phyloP scores from a whole-genome alignment of 2,888 invertebrate genomes.

The Tinea semifulvella region DNA sequence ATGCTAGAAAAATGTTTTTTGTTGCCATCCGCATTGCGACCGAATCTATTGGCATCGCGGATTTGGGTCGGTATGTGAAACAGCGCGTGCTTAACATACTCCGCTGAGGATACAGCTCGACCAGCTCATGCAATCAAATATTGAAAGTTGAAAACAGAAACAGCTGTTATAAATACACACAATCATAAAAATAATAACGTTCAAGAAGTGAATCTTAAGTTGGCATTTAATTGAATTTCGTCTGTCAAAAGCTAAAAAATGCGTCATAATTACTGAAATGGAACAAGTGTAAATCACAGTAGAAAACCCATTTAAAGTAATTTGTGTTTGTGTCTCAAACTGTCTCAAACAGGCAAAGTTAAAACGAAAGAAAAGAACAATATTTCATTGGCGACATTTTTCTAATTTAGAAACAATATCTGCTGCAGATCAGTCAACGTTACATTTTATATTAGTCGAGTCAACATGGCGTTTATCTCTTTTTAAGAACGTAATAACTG shows the following conservation, averaged over 20 bases:
- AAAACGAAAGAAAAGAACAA: conserved; percentile 24
- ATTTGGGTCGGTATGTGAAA: conserved; percentile 23
- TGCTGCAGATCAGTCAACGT: conserved; percentile 26
- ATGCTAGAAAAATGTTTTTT: conserved; percentile 10
- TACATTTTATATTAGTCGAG: conserved; percentile 23
- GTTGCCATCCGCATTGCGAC: conserved; percentile 23
- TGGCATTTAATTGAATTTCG: too few relatives aligned
- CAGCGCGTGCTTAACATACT: conserved; percentile 23
- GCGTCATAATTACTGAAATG: too few relatives aligned
- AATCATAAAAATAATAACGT: conserved; percentile 1
- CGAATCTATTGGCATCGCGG: conserved; percentile 23
- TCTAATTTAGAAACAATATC: conserved; percentile 22
- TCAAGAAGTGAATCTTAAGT: too few relatives aligned
- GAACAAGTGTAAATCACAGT: too few relatives aligned
- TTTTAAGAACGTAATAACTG: not conserved
- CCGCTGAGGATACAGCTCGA: conserved; percentile 18
- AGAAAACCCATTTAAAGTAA: not conserved
- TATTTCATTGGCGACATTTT: conserved; percentile 24
- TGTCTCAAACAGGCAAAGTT: conserved; percentile 1
- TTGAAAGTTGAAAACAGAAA: conserved; percentile 4
- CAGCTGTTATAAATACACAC: conserved; percentile 13
- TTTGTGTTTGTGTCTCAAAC: not conserved
- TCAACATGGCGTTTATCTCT: conserved; percentile 13
- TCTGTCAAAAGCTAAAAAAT: too few relatives aligned
- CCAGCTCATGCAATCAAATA: conserved; percentile 10